A percentile compares a stretch with the other conserved stretches of the same genome.
These are phyloP conservation scores for Orthonyx spaldingii DNA, from an alignment of 2,113 vertebrate genomes.

Conservation along the genomic window DNA sequence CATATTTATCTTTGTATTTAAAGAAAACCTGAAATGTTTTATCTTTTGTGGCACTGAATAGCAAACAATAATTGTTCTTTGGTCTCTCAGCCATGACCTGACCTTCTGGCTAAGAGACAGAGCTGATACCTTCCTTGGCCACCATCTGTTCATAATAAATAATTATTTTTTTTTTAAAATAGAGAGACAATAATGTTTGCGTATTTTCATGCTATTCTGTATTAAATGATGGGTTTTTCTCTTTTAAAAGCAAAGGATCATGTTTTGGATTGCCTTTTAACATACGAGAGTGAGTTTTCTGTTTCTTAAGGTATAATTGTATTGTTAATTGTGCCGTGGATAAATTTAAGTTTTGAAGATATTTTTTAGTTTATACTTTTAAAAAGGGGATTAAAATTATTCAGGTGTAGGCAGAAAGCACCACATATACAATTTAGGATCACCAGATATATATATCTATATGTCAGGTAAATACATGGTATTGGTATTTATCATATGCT, in stretches of 20 bases:
- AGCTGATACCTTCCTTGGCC: constrained; percentile 51
- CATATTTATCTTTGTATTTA: background rate
- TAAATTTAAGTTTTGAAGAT: background rate
- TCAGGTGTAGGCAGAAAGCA: constrained; percentile 29
- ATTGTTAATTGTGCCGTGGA: constrained; percentile 16
- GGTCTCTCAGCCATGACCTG: constrained; percentile 74
- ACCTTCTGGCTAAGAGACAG: constrained; percentile 66
- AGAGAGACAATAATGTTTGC: background rate
- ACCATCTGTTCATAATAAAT: constrained; percentile 71
- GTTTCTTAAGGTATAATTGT: background rate
- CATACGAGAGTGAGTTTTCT: background rate
- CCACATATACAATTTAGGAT: background rate
- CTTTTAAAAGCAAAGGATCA: background rate
- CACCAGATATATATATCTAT: background rate
- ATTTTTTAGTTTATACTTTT: background rate
- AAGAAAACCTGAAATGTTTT: constrained; percentile 41
- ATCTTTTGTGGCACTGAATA: constrained; percentile 6
- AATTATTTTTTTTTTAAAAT: constrained; percentile 44
- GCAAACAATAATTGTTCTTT: constrained; percentile 68
- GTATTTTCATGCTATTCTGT: background rate
- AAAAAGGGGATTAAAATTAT: background rate
- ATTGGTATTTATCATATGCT: background rate
- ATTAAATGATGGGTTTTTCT: background rate
- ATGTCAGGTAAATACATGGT: background rate
- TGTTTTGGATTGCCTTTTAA: background rate